Evolutionary conservation across 2,797 vertebrate species (phyloP).

Genomic region (Muscicapa striata): DNA sequence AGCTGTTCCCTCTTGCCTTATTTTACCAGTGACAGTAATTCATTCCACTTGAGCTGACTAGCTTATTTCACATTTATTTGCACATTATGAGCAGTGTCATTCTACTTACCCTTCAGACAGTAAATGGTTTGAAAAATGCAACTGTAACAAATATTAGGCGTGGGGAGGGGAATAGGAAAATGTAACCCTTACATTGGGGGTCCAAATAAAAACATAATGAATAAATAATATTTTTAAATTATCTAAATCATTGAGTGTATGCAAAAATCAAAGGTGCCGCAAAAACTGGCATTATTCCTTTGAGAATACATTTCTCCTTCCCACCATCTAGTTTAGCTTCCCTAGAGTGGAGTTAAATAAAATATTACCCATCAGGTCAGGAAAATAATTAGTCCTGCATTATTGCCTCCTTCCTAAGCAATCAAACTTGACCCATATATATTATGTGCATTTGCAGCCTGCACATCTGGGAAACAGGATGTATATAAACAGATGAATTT

Average conservation of each 20-base stretch:
- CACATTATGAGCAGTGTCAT: constrained; percentile 75
- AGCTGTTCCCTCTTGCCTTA: constrained; percentile 78
- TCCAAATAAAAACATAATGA: constrained; percentile 71
- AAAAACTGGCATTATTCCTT: constrained; percentile 65
- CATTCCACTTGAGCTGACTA: constrained; percentile 77
- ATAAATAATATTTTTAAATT: constrained; percentile 75
- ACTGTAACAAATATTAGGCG: constrained; percentile 72
- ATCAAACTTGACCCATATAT: constrained; percentile 82
- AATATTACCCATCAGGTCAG: constrained; percentile 79
- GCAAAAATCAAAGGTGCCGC: constrained; percentile 68
- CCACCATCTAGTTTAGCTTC: constrained; percentile 65
- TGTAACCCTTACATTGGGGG: constrained; percentile 47
- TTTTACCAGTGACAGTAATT: constrained; percentile 77
- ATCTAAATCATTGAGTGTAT: constrained; percentile 55
- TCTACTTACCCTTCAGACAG: constrained; percentile 75
- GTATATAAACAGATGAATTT: neutral
- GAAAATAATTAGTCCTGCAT: constrained; percentile 82
- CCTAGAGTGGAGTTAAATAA: constrained; percentile 76
- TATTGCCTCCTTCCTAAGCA: constrained; percentile 73
- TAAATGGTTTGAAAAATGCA: constrained; percentile 75
- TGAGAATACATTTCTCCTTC: constrained; percentile 59
- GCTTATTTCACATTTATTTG: constrained; percentile 75
- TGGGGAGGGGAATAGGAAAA: constrained; percentile 21
- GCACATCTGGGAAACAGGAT: constrained; percentile 45
- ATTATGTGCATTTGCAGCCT: constrained; percentile 79